Base-by-base conservation (phyloP, 1,140 invertebrate genomes). In the Chlorops oryzae region DNA sequence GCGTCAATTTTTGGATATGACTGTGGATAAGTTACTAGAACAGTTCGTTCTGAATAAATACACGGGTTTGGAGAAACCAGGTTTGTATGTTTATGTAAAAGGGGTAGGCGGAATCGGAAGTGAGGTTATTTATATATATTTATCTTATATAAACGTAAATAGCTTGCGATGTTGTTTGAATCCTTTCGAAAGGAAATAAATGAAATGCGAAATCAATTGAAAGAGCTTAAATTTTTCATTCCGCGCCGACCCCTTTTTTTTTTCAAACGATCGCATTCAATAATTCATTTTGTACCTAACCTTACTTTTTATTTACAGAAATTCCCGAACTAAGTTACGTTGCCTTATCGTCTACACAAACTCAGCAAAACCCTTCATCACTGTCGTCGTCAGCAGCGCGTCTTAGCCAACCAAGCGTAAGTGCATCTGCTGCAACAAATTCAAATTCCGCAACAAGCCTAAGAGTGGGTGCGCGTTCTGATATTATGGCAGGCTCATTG, bases 11-110 rank as follows among this genome's bases (percentile, higher is more conserved):
- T 75, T 90, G 52, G 88, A 94, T 62, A 80, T 95, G 77, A 92
- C 90, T 18, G 87, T 96, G 15, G 90, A 95, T 54, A 92, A 92
- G 66, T 74, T 97, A 25, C 73, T 96, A 44, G 88, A 93, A 69
- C 86, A 89, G 65, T 94, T 97, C 75, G 85, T 95, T 41, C 78
- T 88, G 55, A 86, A 84, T 55, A 96, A 96, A 78, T 87, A 87
- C 58, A 95, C 90, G 50, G 90, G 92, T 53, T 81, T 87, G 57
- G 91, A 94, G 67, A 92, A 89, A 72, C 92, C 92, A 75, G 87
- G 91, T 88, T 50, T 18, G 56, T 54, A 18, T 32, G 27, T 9
- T 9, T 32, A n/a, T n/a, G n/a, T n/a, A n/a, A n/a, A n/a, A n/a
- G n/a, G n/a, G n/a, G n/a, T n/a, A n/a, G n/a, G n/a, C n/a, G n/a